phyloP scores from a whole-genome alignment of 2,888 invertebrate species.

The Oscheius sp. region DNA sequence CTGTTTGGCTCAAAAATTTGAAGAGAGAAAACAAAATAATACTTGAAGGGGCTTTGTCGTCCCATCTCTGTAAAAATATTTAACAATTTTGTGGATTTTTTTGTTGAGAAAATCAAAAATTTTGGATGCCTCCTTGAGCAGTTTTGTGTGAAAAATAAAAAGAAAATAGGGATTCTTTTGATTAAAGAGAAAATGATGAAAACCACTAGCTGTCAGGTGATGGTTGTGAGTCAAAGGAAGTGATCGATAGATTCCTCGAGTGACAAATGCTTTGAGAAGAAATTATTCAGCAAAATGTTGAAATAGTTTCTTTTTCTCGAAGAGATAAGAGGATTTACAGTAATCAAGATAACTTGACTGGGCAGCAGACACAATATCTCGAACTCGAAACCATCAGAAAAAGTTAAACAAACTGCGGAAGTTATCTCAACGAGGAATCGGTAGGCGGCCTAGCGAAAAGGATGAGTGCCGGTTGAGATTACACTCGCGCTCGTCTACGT shows the following conservation, averaged over 20 bases:
- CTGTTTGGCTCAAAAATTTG: no score
- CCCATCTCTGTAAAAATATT: no score
- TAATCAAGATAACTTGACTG: background rate
- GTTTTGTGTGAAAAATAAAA: no score
- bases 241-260: no score
- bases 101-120: no score
- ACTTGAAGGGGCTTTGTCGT: background rate
- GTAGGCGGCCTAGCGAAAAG: background rate
- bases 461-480: constrained; percentile 25
- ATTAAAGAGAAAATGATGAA: background rate
- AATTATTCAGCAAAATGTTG: no score
- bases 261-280: no score
- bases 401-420: background rate
- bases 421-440: background rate
- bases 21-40: background rate
- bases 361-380: background rate
- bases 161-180: no score
- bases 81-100: background rate
- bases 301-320: background rate
- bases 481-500: constrained; percentile 24
- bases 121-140: no score
- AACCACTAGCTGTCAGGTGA: background rate
- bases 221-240: no score
- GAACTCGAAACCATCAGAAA: background rate
- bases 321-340: background rate